phyloP scores from a whole-genome alignment of 1,140 invertebrate species.

The Dendroctonus ponderosae region DNA sequence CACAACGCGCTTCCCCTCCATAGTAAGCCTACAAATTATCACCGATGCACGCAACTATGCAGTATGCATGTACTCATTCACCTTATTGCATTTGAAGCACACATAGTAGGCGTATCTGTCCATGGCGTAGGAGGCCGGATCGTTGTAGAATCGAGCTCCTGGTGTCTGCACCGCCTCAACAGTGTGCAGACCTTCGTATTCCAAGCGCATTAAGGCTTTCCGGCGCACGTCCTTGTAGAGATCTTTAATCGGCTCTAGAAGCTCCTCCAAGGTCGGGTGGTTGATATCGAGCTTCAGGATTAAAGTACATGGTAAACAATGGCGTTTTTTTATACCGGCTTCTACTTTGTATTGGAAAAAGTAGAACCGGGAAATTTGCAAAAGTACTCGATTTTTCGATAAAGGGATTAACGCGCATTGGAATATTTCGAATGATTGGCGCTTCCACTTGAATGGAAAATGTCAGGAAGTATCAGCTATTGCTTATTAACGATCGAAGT shows the following conservation, averaged over 20 bases:
- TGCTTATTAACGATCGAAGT: too few species aligned
- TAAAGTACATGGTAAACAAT: too few species aligned
- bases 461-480: too few species aligned
- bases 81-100: constrained; percentile 95
- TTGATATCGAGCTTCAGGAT: constrained; percentile 70
- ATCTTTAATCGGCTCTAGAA: constrained; percentile 76
- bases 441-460: too few species aligned
- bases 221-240: constrained; percentile 87
- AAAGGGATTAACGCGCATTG: too few species aligned
- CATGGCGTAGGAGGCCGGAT: constrained; percentile 89
- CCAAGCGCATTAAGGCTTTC: constrained; percentile 93
- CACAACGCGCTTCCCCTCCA: constrained; percentile 94
- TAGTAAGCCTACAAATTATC: constrained; percentile 79
- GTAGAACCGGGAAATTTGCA: too few species aligned
- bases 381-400: too few species aligned
- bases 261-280: constrained; percentile 74
- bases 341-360: too few species aligned
- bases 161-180: constrained; percentile 69
- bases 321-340: too few species aligned
- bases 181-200: constrained; percentile 89
- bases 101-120: constrained; percentile 98
- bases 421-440: too few species aligned
- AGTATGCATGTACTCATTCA: constrained; percentile 45
- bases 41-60: neutral
- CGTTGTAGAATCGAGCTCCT: constrained; percentile 70